Percentiles rank a stretch among this genome's conserved stretches.
Conservation (phyloP, 1,140 invertebrate species). For the Trichonephila clavipes region DNA sequence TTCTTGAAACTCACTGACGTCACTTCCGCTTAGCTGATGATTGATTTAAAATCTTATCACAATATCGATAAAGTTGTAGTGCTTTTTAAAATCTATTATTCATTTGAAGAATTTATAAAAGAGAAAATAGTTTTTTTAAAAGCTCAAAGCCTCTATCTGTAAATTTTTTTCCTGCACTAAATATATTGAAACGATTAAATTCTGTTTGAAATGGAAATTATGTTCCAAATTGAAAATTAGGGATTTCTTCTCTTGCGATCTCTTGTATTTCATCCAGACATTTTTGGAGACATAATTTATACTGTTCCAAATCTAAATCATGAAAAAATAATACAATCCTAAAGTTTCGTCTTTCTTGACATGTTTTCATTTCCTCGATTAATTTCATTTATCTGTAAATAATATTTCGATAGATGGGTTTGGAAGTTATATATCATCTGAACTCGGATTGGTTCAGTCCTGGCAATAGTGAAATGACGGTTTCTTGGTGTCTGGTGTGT, state of each 20-base stretch:
- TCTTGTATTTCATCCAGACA: neutral
- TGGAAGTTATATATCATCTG: slow-evolving; percentile 56
- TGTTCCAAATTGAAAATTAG: neutral
- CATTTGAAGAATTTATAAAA: neutral
- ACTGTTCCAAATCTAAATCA: too few species aligned
- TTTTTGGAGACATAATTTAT: neutral
- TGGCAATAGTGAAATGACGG: slow-evolving; percentile 75
- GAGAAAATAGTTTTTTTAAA: neutral
- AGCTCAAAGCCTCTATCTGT: neutral
- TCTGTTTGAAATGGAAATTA: neutral
- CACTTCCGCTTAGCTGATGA: neutral
- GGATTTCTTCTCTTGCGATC: neutral
- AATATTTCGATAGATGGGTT: slow-evolving; percentile 48
- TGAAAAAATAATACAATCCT: too few species aligned
- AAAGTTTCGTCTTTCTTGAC: neutral
- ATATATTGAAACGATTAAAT: neutral
- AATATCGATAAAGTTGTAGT: neutral
- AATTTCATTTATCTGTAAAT: slow-evolving; percentile 3
- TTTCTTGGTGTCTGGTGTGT: slow-evolving; percentile 67
- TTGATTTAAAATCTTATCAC: neutral
- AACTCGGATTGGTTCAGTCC: slow-evolving; percentile 67
- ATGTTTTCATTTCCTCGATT: neutral
- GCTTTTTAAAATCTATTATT: neutral
- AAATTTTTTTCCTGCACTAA: neutral
- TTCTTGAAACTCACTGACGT: neutral